Evolutionary conservation across 2,113 vertebrate species (phyloP).

Genomic region (Parotia lawesii): DNA sequence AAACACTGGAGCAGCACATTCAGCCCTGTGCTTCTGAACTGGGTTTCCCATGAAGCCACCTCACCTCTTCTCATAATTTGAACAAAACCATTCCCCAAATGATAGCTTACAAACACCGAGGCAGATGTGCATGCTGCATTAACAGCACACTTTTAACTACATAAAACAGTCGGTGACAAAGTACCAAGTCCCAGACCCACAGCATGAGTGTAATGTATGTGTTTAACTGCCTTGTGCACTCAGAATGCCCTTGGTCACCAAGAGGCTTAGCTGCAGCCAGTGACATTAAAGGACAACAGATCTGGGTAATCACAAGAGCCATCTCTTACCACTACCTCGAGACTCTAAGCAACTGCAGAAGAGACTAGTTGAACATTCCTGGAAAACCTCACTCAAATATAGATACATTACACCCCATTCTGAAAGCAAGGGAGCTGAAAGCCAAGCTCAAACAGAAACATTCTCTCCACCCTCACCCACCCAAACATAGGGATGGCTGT

Average conservation of each 20-base stretch:
- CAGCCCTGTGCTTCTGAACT: neutral
- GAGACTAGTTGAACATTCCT: neutral
- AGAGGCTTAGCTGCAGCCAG: neutral
- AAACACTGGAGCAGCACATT: neutral
- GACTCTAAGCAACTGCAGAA: neutral
- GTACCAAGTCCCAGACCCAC: neutral
- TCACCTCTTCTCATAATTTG: neutral
- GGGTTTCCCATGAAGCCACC: neutral
- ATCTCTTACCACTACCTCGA: neutral
- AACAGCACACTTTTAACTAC: neutral
- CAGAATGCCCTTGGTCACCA: neutral
- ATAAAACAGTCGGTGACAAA: neutral
- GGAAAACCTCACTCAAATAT: neutral
- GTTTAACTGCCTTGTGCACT: neutral
- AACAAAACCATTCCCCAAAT: neutral
- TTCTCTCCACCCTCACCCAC: neutral
- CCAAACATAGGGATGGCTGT: neutral
- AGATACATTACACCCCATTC: neutral
- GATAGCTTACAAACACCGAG: neutral
- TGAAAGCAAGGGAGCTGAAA: neutral
- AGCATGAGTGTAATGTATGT: accelerated
- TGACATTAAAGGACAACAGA: neutral
- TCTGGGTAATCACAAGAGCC: neutral
- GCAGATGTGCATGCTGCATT: neutral
- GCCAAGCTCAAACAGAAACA: neutral